Evolutionary conservation across 2,113 vertebrate genomes (phyloP).

Genomic region (Cathartes aura): DNA sequence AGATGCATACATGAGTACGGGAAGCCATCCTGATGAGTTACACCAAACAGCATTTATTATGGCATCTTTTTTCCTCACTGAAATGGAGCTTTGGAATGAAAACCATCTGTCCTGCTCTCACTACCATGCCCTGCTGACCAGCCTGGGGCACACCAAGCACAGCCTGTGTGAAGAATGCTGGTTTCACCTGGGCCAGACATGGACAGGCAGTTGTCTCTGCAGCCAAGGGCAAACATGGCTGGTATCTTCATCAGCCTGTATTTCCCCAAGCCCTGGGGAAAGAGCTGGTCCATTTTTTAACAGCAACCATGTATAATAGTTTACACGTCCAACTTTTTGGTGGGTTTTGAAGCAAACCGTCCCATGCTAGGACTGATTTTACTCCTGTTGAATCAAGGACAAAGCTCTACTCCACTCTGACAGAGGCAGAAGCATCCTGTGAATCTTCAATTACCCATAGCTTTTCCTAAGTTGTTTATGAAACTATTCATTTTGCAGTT

Average conservation of each 20-base stretch:
- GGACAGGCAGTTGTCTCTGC: not conserved
- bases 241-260: not conserved
- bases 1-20: not conserved
- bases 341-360: not conserved
- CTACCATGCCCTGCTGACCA: not conserved
- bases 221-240: not conserved
- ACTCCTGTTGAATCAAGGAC: not conserved
- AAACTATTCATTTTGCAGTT: not conserved
- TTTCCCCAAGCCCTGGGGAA: not conserved
- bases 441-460: not conserved
- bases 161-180: accelerated
- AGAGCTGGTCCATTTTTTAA: not conserved
- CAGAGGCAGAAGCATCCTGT: not conserved
- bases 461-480: not conserved
- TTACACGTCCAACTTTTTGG: not conserved
- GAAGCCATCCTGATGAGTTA: not conserved
- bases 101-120: not conserved
- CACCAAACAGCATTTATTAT: not conserved
- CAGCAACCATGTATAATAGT: not conserved
- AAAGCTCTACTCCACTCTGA: not conserved
- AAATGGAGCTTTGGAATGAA: not conserved
- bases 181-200: not conserved
- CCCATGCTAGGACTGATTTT: not conserved
- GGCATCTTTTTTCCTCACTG: not conserved
- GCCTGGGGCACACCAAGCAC: not conserved